Conservation (phyloP, 1,140 invertebrate genomes). For the Ylistrum balloti region DNA sequence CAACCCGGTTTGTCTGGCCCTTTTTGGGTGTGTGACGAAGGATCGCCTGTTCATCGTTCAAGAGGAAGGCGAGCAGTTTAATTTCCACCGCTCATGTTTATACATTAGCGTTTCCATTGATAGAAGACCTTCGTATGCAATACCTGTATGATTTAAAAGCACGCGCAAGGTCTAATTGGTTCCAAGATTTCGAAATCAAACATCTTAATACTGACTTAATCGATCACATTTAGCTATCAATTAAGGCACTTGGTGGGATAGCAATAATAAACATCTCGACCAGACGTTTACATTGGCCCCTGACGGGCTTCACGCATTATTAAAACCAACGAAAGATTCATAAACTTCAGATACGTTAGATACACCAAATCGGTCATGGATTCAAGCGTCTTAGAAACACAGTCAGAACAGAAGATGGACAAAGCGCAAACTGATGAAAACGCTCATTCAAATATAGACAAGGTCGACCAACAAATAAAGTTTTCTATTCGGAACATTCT, state of each 20-base stretch:
- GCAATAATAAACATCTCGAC: slow-evolving; percentile 7
- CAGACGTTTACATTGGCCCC: slow-evolving; percentile 20
- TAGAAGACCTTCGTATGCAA: not conserved
- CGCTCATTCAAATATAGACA: not conserved
- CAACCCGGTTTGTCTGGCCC: not conserved
- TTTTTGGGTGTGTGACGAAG: slow-evolving; percentile 12
- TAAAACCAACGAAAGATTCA: not conserved
- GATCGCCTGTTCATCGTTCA: not conserved
- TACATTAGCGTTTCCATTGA: slow-evolving; percentile 1
- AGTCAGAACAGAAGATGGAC: not conserved
- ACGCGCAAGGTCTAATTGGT: not conserved
- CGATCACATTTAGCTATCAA: slow-evolving; percentile 39
- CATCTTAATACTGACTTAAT: slow-evolving; percentile 27
- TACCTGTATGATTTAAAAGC: slow-evolving; percentile 19
- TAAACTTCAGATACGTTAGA: not conserved
- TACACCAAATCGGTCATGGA: not conserved
- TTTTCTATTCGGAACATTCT: slow-evolving; percentile 49
- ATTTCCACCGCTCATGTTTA: slow-evolving; percentile 20
- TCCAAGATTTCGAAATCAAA: slow-evolving; percentile 35
- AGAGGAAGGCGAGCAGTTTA: slow-evolving; percentile 37
- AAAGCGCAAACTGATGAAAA: not conserved
- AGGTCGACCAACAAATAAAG: slow-evolving; percentile 26
- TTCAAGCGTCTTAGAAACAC: not conserved
- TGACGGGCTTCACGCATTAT: not conserved
- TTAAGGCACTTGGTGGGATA: slow-evolving; percentile 16